A percentile compares a stretch with the other conserved stretches of the same genome.
phyloP scores from a whole-genome alignment of 2,797 vertebrate species.

The Distichodus sexfasciatus region DNA sequence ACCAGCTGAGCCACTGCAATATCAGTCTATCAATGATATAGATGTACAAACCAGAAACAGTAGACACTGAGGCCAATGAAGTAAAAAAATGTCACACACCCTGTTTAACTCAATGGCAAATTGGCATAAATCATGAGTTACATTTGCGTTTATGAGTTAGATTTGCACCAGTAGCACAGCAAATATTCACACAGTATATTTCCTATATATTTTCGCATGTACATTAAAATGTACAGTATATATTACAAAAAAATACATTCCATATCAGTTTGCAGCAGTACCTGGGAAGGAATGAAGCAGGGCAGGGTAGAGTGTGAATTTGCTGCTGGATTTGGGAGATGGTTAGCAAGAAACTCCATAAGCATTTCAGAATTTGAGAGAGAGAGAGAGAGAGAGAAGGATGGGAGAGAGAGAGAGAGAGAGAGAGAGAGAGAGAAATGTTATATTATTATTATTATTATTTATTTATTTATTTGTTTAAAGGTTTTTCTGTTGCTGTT shows the following conservation, averaged over 20 bases:
- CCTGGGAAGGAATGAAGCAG: constrained; percentile 43
- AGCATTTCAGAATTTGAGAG: constrained; percentile 51
- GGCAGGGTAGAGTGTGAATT: constrained; percentile 42
- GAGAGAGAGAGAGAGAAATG: constrained; percentile 30
- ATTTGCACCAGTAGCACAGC: not conserved
- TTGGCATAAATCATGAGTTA: not conserved
- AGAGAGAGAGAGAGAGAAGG: constrained; percentile 47
- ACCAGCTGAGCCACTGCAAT: not conserved
- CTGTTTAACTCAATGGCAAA: not conserved
- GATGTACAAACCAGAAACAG: too few species aligned
- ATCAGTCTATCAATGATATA: too few species aligned
- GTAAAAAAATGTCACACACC: too few species aligned
- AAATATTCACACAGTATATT: constrained; percentile 20
- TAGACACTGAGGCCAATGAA: too few species aligned
- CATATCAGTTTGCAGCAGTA: constrained; percentile 53
- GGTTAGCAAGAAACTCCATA: too few species aligned
- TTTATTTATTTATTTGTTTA: too few species aligned
- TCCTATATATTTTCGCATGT: not conserved
- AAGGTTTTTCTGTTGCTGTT: too few species aligned
- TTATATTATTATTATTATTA: too few species aligned
- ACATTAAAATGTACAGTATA: constrained; percentile 1
- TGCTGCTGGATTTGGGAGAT: too few species aligned
- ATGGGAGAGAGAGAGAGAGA: constrained; percentile 33
- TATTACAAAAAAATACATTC: not conserved
- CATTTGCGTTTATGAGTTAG: too few species aligned